These are phyloP conservation scores for Trachythela sp. DNA, from an alignment of 64 coral and sea anemone species.

Conservation along the genomic window DNA sequence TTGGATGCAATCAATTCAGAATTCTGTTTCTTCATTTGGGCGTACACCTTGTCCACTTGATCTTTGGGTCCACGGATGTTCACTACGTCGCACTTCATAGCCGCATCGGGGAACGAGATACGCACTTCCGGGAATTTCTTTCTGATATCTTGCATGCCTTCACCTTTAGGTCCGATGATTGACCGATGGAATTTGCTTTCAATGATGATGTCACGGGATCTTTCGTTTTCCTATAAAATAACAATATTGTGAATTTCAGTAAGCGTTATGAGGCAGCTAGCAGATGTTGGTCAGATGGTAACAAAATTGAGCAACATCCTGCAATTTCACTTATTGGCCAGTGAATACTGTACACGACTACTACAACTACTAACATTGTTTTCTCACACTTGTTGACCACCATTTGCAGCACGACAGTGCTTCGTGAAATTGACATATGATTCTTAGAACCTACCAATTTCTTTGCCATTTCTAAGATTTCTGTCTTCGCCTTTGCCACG, in stretches of 20 bases:
- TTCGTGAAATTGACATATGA: not conserved
- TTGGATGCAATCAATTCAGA: constrained; percentile 91
- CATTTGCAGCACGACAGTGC: not conserved
- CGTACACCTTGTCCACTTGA: constrained; percentile 87
- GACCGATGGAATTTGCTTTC: constrained; percentile 86
- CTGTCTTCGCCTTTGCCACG: constrained; percentile 77
- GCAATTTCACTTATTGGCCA: no score
- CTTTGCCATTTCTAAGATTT: constrained; percentile 81
- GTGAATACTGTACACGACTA: no score
- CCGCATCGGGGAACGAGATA: constrained; percentile 85
- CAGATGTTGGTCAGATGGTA: not conserved
- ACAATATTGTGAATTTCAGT: not conserved
- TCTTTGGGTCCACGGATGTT: constrained; percentile 78
- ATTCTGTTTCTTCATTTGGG: constrained; percentile 86
- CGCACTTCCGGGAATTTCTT: constrained; percentile 90
- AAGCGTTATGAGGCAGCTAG: no score
- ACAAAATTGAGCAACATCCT: not conserved
- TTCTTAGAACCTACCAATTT: constrained; percentile 65
- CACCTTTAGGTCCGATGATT: constrained; percentile 86
- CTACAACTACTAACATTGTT: no score
- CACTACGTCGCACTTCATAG: constrained; percentile 75
- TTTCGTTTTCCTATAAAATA: constrained; percentile 85
- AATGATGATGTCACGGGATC: constrained; percentile 85
- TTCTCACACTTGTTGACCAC: no score
- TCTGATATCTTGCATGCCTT: constrained; percentile 83